Evolutionary conservation across 2,113 vertebrate species (phyloP).

Genomic region (Campylorhamphus procurvoides): DNA sequence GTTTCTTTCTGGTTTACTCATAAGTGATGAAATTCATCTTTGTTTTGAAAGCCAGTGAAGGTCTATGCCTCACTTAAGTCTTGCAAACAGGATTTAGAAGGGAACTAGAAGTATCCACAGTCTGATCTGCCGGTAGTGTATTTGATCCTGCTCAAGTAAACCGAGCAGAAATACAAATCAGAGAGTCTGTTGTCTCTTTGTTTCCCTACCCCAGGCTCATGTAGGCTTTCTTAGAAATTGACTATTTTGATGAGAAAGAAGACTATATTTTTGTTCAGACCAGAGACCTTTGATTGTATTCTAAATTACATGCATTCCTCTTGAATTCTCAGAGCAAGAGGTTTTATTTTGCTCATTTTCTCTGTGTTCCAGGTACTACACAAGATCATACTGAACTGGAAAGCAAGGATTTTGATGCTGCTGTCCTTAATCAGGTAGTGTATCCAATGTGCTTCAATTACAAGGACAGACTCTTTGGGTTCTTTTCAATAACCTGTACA

Average conservation of each 20-base stretch:
- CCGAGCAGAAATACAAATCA: not conserved
- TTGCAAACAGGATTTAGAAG: slow-evolving; percentile 23
- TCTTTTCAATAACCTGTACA: not conserved
- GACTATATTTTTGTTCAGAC: not conserved
- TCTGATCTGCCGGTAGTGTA: not conserved
- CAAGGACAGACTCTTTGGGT: not conserved
- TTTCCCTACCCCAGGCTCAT: not conserved
- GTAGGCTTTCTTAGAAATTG: not conserved
- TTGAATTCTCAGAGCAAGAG: not conserved
- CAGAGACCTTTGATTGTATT: not conserved
- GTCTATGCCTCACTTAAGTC: not conserved
- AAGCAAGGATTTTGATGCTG: not conserved
- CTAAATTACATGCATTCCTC: not conserved
- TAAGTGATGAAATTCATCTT: not conserved
- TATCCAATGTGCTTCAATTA: not conserved
- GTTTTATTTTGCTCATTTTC: not conserved
- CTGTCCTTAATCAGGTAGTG: not conserved
- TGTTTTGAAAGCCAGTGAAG: slow-evolving; percentile 12
- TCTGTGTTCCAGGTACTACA: not conserved
- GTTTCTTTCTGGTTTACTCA: not conserved
- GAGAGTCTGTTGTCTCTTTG: not conserved
- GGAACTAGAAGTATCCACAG: not conserved
- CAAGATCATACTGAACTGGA: not conserved
- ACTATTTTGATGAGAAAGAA: not conserved
- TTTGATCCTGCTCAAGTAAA: not conserved